These are phyloP conservation scores for Augiades crinisus DNA, from an alignment of 2,888 invertebrate genomes.

Conservation along the genomic window DNA sequence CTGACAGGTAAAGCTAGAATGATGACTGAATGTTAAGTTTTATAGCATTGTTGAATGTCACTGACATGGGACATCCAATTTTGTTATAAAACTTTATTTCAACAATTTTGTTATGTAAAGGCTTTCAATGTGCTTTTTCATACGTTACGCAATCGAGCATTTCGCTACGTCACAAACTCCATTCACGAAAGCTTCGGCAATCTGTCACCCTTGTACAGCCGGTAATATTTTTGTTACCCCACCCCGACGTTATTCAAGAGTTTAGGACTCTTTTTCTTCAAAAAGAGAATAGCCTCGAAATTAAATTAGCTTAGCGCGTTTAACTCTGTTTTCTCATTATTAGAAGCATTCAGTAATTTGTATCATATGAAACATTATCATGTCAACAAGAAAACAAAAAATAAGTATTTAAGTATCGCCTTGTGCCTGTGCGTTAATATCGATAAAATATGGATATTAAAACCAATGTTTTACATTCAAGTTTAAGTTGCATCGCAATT, in stretches of 20 bases:
- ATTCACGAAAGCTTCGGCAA: slow-evolving; percentile 1
- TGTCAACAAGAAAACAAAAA: too few relatives aligned
- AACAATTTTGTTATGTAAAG: background rate
- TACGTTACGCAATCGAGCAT: slow-evolving; percentile 1
- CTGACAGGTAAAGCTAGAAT: too few relatives aligned
- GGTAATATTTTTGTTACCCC: background rate
- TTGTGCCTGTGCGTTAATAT: too few relatives aligned
- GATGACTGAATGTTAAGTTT: background rate
- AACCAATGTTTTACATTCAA: background rate
- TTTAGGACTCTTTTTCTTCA: background rate
- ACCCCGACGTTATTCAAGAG: background rate
- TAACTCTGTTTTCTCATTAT: too few relatives aligned
- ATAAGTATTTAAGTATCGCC: too few relatives aligned
- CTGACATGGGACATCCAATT: background rate
- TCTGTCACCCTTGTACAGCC: slow-evolving; percentile 1
- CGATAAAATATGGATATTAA: too few relatives aligned
- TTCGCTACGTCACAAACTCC: background rate
- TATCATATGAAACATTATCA: too few relatives aligned
- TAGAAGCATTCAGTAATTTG: too few relatives aligned
- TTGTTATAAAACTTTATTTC: slow-evolving; percentile 4
- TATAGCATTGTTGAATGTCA: background rate
- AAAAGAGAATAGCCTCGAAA: background rate
- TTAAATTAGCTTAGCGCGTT: background rate
- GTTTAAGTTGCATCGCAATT: background rate
- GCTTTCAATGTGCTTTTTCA: background rate